Percentiles rank a stretch among this genome's conserved stretches.
Evolutionary conservation across 2,888 invertebrate species (phyloP).

Genomic region (Coenonympha glycerion): DNA sequence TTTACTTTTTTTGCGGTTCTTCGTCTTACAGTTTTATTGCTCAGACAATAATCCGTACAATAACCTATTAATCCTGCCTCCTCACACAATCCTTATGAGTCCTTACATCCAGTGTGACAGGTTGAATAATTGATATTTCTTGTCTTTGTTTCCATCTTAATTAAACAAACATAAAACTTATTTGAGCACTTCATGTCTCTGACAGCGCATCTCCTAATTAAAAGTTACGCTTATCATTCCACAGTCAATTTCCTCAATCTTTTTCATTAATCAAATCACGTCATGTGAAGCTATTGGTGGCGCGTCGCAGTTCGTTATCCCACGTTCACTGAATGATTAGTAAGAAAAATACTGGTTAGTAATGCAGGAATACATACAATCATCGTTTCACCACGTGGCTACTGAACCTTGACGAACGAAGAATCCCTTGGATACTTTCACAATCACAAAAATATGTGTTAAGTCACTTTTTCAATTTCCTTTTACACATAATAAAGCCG

Average conservation of each 20-base stretch:
- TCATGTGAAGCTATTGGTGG: slow-evolving; percentile 41
- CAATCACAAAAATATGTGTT: slow-evolving; percentile 7
- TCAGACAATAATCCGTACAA: slow-evolving; percentile 6
- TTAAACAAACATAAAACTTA: slow-evolving; percentile 7
- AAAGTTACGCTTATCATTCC: slow-evolving; percentile 16
- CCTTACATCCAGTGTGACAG: not conserved
- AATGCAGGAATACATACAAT: slow-evolving; percentile 9
- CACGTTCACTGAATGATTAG: slow-evolving; percentile 48
- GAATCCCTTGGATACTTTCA: not conserved
- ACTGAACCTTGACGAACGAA: slow-evolving; percentile 1
- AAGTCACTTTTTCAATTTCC: not conserved
- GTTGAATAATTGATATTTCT: not conserved
- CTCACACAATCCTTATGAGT: not conserved
- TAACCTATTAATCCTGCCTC: slow-evolving; percentile 3
- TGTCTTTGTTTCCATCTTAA: slow-evolving; percentile 1
- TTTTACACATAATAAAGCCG: not conserved
- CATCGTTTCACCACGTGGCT: not conserved
- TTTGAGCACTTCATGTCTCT: slow-evolving; percentile 1
- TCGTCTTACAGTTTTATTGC: not conserved
- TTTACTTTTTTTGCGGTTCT: slow-evolving; percentile 8
- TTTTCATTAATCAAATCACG: slow-evolving; percentile 59
- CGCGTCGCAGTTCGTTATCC: slow-evolving; percentile 45
- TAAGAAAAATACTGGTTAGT: slow-evolving; percentile 29
- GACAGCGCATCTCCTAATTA: slow-evolving; percentile 13
- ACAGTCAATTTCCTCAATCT: slow-evolving; percentile 47